These are phyloP conservation scores for Ectropis grisescens DNA, from an alignment of 1,140 invertebrate species.

Conservation along the genomic window DNA sequence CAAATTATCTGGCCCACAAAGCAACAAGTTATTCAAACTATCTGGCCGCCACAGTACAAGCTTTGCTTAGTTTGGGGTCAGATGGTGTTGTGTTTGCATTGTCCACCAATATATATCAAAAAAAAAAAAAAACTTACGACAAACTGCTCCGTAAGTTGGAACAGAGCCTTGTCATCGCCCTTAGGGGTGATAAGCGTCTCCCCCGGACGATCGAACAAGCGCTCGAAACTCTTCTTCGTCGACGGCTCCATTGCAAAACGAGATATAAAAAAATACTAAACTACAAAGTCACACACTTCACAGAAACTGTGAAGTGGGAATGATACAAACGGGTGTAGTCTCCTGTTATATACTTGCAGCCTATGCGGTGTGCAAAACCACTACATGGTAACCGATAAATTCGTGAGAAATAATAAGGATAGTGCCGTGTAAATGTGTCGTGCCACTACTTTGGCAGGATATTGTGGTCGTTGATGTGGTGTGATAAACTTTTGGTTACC, in stretches of 20 bases:
- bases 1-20: too few relatives aligned
- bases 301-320: slow-evolving; percentile 40
- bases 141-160: slow-evolving; percentile 42
- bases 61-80: too few relatives aligned
- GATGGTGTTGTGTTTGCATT: too few relatives aligned
- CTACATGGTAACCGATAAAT: slow-evolving; percentile 9
- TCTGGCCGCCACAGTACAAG: too few relatives aligned
- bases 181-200: slow-evolving; percentile 61
- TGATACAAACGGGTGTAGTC: slow-evolving; percentile 5
- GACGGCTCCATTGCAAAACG: slow-evolving; percentile 25
- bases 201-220: slow-evolving; percentile 59
- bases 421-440: too few relatives aligned
- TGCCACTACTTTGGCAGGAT: too few relatives aligned
- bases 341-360: slow-evolving; percentile 11
- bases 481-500: too few relatives aligned
- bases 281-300: slow-evolving; percentile 34
- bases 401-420: slow-evolving; percentile 6
- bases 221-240: slow-evolving; percentile 26
- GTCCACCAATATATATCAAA: too few relatives aligned
- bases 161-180: slow-evolving; percentile 45
- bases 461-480: too few relatives aligned
- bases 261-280: slow-evolving; percentile 8
- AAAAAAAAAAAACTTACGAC: slow-evolving; percentile 48
- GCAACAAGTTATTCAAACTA: too few relatives aligned
- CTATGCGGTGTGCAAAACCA: slow-evolving; percentile 29